Percentiles rank a stretch among this genome's conserved stretches.
Conservation (phyloP, 1,140 invertebrate genomes). For the Homarus americanus region DNA sequence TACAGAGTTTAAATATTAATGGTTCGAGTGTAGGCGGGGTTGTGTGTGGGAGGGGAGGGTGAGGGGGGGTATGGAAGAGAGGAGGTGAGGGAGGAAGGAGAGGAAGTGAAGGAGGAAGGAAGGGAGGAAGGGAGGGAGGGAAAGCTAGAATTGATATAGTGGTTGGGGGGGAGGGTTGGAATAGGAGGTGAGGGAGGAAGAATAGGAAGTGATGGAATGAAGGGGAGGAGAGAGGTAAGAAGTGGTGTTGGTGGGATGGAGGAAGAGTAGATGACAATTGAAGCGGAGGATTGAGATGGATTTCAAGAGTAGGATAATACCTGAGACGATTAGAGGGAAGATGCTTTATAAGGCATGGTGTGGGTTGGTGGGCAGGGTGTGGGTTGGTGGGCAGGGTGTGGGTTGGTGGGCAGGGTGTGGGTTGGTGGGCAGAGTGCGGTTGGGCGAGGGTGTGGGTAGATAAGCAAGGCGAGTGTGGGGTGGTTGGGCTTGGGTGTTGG, state of each 20-base stretch:
- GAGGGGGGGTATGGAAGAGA: background rate
- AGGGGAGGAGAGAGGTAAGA: conserved; percentile 12
- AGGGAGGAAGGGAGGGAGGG: background rate
- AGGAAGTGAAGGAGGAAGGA: background rate
- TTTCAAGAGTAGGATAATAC: too few relatives aligned
- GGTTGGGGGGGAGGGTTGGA: background rate
- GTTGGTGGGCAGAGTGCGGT: background rate
- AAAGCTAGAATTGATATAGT: background rate
- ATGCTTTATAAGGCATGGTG: too few relatives aligned
- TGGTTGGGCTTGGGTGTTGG: too few relatives aligned
- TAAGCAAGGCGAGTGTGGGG: background rate
- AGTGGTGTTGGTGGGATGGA: too few relatives aligned
- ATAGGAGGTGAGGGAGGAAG: background rate
- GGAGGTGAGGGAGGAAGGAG: background rate
- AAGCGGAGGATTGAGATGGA: too few relatives aligned
- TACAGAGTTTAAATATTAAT: conserved; percentile 27
- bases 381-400: too few relatives aligned
- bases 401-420: too few relatives aligned
- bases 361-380: too few relatives aligned
- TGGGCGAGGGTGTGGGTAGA: background rate
- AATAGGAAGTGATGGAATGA: background rate
- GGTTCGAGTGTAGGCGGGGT: background rate
- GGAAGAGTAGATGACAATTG: too few relatives aligned
- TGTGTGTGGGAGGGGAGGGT: background rate
- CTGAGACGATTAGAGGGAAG: too few relatives aligned